These are phyloP conservation scores for Condylura cristata DNA, from an alignment of 2,113 vertebrate genomes.

Conservation along the genomic window DNA sequence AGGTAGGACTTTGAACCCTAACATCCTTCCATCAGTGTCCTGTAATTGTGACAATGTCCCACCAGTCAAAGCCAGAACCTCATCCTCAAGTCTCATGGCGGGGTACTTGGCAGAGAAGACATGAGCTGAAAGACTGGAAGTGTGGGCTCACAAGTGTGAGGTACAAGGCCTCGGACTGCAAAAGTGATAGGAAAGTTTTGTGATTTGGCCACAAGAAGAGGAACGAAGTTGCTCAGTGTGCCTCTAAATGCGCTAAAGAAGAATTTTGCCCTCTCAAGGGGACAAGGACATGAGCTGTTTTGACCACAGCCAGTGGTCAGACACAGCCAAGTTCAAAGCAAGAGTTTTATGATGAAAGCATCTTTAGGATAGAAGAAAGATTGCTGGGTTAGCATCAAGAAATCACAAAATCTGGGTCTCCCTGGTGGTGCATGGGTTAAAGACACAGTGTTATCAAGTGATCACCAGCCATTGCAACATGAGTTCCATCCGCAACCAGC, in stretches of 20 bases:
- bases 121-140: not conserved
- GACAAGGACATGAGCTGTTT: not conserved
- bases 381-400: not conserved
- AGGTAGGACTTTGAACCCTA: not conserved
- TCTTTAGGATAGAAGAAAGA: not conserved
- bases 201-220: not conserved
- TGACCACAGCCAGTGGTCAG: not conserved
- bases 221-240: not conserved
- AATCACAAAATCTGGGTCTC: slow-evolving; percentile 13
- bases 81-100: not conserved
- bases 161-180: not conserved
- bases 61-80: not conserved
- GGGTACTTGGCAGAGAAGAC: too few relatives aligned
- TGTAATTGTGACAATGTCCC: not conserved
- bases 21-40: not conserved
- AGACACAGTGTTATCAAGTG: too few relatives aligned
- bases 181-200: not conserved
- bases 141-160: not conserved
- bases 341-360: not conserved
- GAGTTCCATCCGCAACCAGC: too few relatives aligned
- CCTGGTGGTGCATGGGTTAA: too few relatives aligned
- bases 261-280: not conserved
- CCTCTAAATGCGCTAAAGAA: not conserved
- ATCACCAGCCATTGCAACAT: too few relatives aligned
- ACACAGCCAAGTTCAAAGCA: not conserved